Evolutionary conservation across 2,888 invertebrate genomes (phyloP).

Genomic region (Hypselothyrea guttata): DNA sequence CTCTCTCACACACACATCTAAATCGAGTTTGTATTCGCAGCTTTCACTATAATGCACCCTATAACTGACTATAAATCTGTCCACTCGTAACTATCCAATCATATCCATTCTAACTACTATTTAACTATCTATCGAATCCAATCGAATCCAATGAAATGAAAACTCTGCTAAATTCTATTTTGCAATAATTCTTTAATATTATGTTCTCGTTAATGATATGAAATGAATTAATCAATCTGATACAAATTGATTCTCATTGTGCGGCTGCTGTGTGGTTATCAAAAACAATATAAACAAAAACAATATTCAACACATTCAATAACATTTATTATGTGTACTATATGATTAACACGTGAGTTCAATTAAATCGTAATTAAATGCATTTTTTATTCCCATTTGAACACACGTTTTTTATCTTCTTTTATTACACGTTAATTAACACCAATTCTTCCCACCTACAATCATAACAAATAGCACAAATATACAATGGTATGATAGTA

Average conservation of each 20-base stretch:
- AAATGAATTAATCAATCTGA: conserved; percentile 66
- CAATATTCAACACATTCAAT: conserved; percentile 14
- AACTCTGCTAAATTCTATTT: conserved; percentile 41
- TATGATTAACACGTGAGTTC: conserved; percentile 68
- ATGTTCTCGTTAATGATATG: conserved; percentile 32
- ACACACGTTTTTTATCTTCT: conserved; percentile 4
- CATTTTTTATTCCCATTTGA: conserved; percentile 35
- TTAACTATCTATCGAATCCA: conserved; percentile 27
- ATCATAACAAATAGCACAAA: conserved; percentile 14
- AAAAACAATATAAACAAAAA: conserved; percentile 6
- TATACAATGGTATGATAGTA: conserved; percentile 18
- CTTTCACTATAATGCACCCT: conserved; percentile 52
- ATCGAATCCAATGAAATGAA: conserved; percentile 18
- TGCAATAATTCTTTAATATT: conserved; percentile 39
- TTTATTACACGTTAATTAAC: conserved; percentile 5
- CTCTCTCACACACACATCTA: conserved; percentile 38
- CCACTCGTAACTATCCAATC: conserved; percentile 13
- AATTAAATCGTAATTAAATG: conserved; percentile 41
- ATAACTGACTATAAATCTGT: conserved; percentile 29
- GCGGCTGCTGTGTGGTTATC: conserved; percentile 56
- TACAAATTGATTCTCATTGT: conserved; percentile 70
- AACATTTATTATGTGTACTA: conserved; percentile 54
- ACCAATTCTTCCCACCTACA: conserved; percentile 6
- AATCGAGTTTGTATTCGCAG: conserved; percentile 56
- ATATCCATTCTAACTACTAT: conserved; percentile 7